phyloP scores from a whole-genome alignment of 2,888 invertebrate species.

The Tenthredo mesomela region DNA sequence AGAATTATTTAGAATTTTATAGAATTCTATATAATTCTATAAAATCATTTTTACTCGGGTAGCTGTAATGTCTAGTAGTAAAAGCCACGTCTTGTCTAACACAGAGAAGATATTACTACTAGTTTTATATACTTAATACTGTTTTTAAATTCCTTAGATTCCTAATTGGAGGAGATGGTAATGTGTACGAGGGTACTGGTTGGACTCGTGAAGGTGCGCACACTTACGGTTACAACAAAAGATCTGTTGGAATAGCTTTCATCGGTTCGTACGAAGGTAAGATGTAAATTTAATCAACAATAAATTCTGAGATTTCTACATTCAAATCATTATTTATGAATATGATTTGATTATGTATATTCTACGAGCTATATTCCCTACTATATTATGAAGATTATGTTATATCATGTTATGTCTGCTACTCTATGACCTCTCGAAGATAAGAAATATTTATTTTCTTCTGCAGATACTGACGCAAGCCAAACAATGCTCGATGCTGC shows the following conservation, averaged over 20 bases:
- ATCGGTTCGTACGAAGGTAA: slow-evolving; percentile 78
- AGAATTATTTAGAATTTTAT: too few species aligned
- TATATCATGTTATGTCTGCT: not conserved
- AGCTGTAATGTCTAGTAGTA: not conserved
- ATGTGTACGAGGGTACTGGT: slow-evolving; percentile 84
- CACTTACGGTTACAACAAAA: slow-evolving; percentile 81
- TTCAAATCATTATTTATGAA: not conserved
- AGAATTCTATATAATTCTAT: too few species aligned
- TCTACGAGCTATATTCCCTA: too few species aligned
- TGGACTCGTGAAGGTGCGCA: slow-evolving; percentile 83
- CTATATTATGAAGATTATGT: too few species aligned
- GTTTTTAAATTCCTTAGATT: slow-evolving; percentile 76
- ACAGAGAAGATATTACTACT: too few species aligned
- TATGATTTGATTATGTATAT: too few species aligned
- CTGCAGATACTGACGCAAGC: slow-evolving; percentile 59
- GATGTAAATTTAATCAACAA: not conserved
- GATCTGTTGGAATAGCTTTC: slow-evolving; percentile 83
- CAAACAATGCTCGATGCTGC: slow-evolving; percentile 65
- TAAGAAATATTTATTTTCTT: not conserved
- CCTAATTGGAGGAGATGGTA: slow-evolving; percentile 83
- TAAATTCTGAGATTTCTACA: not conserved
- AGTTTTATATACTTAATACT: not conserved
- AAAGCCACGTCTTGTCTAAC: too few species aligned
- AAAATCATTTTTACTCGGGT: too few species aligned
- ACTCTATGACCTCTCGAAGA: not conserved